Conservation (phyloP, 2,888 invertebrate species). For the Plebejus anna region DNA sequence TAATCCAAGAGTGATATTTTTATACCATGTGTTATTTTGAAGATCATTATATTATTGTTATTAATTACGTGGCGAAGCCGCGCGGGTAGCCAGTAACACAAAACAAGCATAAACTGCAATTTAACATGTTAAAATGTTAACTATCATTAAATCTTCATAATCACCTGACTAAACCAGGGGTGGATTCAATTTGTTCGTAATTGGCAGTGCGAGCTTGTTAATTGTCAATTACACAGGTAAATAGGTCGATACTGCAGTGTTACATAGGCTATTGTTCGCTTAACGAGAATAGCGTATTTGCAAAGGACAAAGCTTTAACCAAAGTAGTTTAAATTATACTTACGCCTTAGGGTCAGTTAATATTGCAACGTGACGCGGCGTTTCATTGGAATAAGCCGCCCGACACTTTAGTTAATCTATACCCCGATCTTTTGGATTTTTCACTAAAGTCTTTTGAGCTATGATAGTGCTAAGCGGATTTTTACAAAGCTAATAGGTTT, state of each 20-base stretch:
- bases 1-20: no score
- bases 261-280: conserved; percentile 6
- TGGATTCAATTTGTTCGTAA: conserved; percentile 15
- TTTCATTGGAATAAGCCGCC: background rate
- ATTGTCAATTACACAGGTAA: conserved; percentile 24
- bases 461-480: no score
- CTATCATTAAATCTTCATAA: conserved; percentile 10
- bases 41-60: no score
- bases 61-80: background rate
- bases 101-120: background rate
- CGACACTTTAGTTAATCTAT: no score
- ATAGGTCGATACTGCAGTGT: conserved; percentile 21
- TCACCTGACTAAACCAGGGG: conserved; percentile 9
- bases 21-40: no score
- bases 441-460: no score
- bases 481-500: no score
- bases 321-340: background rate
- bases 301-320: background rate
- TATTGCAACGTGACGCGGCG: background rate
- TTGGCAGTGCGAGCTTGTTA: conserved; percentile 19
- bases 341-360: background rate
- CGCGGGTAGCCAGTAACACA: background rate
- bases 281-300: conserved; percentile 1
- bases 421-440: no score
- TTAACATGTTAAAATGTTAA: conserved; percentile 19